A percentile compares a stretch with the other conserved stretches of the same genome.
These are phyloP conservation scores for Hetaerina americana DNA, from an alignment of 1,140 invertebrate species.

Conservation along the genomic window DNA sequence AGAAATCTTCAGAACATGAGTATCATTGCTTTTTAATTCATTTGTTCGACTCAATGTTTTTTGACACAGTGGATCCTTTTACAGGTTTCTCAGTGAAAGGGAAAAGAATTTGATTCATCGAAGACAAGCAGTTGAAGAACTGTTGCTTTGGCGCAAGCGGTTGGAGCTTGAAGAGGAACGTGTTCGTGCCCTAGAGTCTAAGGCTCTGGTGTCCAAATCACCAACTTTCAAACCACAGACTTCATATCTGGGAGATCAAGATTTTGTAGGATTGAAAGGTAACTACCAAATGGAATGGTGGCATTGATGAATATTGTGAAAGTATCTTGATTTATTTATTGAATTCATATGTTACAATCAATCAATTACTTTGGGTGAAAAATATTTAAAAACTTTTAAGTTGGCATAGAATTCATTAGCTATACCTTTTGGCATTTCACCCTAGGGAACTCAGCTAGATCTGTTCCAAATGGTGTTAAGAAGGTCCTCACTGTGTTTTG, in stretches of 20 bases:
- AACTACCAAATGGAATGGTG: neutral
- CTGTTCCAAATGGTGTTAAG: no score
- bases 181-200: slow-evolving; percentile 11
- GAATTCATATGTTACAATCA: neutral
- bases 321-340: neutral
- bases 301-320: neutral
- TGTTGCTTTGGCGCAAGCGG: slow-evolving; percentile 13
- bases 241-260: neutral
- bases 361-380: no score
- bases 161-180: slow-evolving; percentile 16
- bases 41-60: no score
- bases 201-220: neutral
- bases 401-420: no score
- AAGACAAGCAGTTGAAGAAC: slow-evolving; percentile 11
- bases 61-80: no score
- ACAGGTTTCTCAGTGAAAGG: slow-evolving; percentile 7
- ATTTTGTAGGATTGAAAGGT: neutral
- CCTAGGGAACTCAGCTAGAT: no score
- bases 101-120: slow-evolving; percentile 10
- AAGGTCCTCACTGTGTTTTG: no score
- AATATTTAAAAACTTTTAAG: no score
- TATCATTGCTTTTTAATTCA: no score
- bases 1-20: no score
- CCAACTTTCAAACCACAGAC: neutral
- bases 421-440: no score